These are phyloP conservation scores for Latrodectus hesperus DNA, from an alignment of 2,888 invertebrate genomes.

Conservation along the genomic window DNA sequence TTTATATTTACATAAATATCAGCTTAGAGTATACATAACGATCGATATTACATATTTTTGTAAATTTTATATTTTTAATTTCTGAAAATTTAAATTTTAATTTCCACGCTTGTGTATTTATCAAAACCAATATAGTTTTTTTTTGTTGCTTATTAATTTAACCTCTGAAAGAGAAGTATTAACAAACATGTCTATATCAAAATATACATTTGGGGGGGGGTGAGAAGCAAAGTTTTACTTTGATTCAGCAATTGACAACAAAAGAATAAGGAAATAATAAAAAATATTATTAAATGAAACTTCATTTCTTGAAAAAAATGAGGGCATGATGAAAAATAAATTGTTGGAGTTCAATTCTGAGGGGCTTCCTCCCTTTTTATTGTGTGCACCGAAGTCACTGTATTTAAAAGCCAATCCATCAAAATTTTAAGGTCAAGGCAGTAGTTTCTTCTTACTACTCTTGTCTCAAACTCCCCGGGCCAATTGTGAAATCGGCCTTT, in stretches of 20 bases:
- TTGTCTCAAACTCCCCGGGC: conserved; percentile 19
- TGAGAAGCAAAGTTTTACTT: neutral
- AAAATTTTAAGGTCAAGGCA: conserved; percentile 64
- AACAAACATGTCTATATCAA: no score
- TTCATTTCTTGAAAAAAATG: neutral
- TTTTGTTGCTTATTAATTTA: no score
- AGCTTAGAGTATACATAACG: no score
- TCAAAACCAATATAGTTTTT: no score
- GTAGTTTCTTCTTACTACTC: conserved; percentile 29
- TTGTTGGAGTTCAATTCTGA: neutral
- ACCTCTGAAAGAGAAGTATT: no score
- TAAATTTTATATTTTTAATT: no score
- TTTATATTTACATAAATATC: no score
- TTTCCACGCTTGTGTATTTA: no score
- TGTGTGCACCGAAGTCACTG: conserved; percentile 21
- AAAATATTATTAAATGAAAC: neutral
- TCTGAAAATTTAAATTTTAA: no score
- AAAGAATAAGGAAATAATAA: neutral
- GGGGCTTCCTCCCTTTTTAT: neutral
- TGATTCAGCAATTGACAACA: neutral
- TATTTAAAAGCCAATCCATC: conserved; percentile 67
- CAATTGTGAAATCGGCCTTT: conserved; percentile 64
- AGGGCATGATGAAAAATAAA: neutral
- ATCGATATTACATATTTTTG: no score
- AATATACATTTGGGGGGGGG: no score